Conservation (phyloP, 2,113 vertebrate species). For the Micronycteris hirsuta region DNA sequence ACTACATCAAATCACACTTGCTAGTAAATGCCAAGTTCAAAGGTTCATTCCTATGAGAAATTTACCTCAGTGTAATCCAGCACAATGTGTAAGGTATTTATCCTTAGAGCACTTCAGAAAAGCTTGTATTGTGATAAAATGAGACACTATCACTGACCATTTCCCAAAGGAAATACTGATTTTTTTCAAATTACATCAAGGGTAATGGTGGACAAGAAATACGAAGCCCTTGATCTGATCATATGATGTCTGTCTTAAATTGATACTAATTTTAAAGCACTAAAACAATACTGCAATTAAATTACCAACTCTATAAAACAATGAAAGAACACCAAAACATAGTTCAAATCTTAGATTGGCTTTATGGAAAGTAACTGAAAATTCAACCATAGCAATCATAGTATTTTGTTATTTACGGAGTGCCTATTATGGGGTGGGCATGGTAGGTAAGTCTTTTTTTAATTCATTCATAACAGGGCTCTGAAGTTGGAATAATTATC, state of each 20-base stretch:
- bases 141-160: not conserved
- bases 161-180: constrained; percentile 41
- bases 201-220: not conserved
- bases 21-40: not conserved
- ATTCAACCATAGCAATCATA: not conserved
- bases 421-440: not conserved
- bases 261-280: constrained; percentile 57
- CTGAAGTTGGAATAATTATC: not conserved
- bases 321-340: constrained; percentile 8
- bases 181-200: not conserved
- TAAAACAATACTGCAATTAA: constrained; percentile 38
- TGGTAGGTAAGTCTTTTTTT: not conserved
- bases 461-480: not conserved
- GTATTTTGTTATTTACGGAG: not conserved
- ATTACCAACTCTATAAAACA: constrained; percentile 21
- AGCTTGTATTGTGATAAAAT: constrained; percentile 7
- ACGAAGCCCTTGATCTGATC: constrained; percentile 24
- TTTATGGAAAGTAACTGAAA: constrained; percentile 29
- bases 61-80: not conserved
- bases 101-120: not conserved
- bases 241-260: constrained; percentile 43
- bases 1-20: not conserved
- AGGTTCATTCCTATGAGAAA: constrained; percentile 21
- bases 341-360: constrained; percentile 4
- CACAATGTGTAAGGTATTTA: constrained; percentile 45